Evolutionary conservation across 1,140 invertebrate genomes (phyloP).

Genomic region (Drosophila oshimai): DNA sequence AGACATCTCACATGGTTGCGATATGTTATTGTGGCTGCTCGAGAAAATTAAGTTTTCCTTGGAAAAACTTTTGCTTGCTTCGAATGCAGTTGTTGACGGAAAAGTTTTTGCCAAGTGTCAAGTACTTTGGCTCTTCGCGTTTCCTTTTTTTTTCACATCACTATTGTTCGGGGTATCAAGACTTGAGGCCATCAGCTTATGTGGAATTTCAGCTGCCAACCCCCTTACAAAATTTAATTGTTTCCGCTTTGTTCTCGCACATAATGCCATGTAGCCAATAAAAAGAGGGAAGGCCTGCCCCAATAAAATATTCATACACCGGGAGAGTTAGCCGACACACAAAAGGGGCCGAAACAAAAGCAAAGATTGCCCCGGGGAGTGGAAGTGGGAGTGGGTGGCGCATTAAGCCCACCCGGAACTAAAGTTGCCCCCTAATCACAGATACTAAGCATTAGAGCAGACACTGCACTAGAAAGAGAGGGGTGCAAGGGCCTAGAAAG

Average conservation of each 20-base stretch:
- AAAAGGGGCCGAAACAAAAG: constrained; percentile 45
- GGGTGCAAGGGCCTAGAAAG: neutral
- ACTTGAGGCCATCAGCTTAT: constrained; percentile 19
- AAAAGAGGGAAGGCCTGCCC: constrained; percentile 5
- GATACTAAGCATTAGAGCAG: constrained; percentile 73
- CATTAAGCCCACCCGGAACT: constrained; percentile 28
- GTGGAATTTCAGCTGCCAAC: constrained; percentile 3
- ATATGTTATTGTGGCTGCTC: constrained; percentile 1
- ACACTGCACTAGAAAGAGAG: constrained; percentile 50
- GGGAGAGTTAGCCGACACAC: constrained; percentile 30
- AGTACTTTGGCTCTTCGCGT: constrained; percentile 17
- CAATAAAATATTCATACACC: constrained; percentile 75
- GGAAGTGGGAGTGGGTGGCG: neutral
- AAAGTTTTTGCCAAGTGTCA: constrained; percentile 36
- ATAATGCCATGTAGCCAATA: constrained; percentile 15
- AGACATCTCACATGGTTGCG: neutral
- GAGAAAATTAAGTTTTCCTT: constrained; percentile 16
- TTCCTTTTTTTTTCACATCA: neutral
- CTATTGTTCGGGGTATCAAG: constrained; percentile 15
- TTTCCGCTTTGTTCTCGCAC: constrained; percentile 6
- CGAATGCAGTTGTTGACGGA: constrained; percentile 32
- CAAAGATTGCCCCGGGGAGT: neutral
- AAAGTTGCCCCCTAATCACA: constrained; percentile 64
- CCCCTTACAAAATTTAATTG: constrained; percentile 26
- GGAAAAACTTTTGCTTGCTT: constrained; percentile 16